Conservation (phyloP, 2,888 invertebrate genomes). For the Buathra laborator region DNA sequence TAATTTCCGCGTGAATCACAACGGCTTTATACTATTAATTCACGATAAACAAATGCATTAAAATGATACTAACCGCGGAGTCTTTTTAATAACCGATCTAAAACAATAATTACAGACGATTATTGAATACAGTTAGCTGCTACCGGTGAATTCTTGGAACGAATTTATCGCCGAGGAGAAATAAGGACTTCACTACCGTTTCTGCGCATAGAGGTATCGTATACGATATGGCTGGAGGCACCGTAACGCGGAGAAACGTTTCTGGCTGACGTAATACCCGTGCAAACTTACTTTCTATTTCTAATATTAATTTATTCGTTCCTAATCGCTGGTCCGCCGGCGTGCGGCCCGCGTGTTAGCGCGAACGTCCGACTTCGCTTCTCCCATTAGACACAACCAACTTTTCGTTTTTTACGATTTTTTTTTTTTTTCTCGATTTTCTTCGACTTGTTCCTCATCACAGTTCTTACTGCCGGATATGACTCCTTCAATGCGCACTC, state of each 20-base stretch:
- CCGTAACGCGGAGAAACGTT: slow-evolving; percentile 35
- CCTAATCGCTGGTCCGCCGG: slow-evolving; percentile 56
- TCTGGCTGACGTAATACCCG: slow-evolving; percentile 56
- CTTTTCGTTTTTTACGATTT: neutral
- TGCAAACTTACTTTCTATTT: slow-evolving; percentile 65
- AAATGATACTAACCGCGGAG: no score
- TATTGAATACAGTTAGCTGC: neutral
- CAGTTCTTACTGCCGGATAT: neutral
- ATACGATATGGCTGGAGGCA: neutral
- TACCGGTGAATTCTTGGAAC: neutral
- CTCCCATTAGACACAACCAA: neutral
- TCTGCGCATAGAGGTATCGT: neutral
- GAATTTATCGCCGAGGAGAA: neutral
- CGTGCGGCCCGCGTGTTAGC: slow-evolving; percentile 37
- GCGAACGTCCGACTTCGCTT: slow-evolving; percentile 32
- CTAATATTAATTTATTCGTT: slow-evolving; percentile 69
- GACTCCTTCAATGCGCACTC: neutral
- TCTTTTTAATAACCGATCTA: neutral
- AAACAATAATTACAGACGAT: neutral
- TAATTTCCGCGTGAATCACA: no score
- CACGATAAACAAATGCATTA: no score
- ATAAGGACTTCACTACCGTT: neutral
- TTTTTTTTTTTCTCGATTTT: neutral
- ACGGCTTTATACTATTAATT: no score
- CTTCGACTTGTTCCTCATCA: neutral